Evolutionary conservation across 2,113 vertebrate genomes (phyloP).

Genomic region (Copsychus sechellarum): DNA sequence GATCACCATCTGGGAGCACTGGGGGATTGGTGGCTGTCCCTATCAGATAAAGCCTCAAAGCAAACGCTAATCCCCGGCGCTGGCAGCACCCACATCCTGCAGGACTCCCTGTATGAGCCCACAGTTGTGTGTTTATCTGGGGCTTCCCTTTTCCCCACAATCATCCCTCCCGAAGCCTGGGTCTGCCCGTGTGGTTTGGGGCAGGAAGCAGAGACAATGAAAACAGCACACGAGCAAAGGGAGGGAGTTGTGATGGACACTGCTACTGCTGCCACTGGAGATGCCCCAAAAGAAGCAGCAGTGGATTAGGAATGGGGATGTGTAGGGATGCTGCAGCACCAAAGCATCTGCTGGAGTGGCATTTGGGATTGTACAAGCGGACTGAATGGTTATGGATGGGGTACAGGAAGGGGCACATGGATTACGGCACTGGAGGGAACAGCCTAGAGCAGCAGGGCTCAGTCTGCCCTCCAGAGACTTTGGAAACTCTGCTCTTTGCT

Average conservation of each 20-base stretch:
- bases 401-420: rapidly evolving
- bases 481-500: background rate
- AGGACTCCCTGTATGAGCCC: background rate
- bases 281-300: background rate
- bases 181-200: rapidly evolving
- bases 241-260: background rate
- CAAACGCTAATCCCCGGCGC: rapidly evolving
- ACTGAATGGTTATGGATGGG: rapidly evolving
- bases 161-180: rapidly evolving
- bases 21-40: background rate
- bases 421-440: rapidly evolving
- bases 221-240: background rate
- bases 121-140: background rate
- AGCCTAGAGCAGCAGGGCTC: background rate
- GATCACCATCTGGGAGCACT: rapidly evolving
- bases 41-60: rapidly evolving
- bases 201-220: background rate
- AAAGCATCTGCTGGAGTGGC: rapidly evolving
- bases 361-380: rapidly evolving
- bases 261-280: background rate
- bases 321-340: background rate
- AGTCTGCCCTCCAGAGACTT: background rate
- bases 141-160: background rate
- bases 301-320: rapidly evolving
- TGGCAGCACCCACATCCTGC: background rate